Evolutionary conservation across 2,797 vertebrate species (phyloP).

Genomic region (Sebastes iracundus): DNA sequence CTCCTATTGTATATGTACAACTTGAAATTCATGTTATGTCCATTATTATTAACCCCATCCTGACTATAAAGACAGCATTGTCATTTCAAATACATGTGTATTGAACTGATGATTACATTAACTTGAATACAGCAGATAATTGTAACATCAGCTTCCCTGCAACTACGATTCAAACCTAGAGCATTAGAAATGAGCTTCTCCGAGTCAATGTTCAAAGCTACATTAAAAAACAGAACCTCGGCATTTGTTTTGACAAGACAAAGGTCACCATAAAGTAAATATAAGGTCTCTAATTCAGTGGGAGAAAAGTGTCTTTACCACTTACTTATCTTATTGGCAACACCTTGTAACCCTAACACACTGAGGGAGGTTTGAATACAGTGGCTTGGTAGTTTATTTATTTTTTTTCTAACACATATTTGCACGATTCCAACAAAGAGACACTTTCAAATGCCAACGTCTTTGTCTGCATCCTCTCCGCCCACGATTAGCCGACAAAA

Average conservation of each 20-base stretch:
- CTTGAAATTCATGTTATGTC: rapidly evolving
- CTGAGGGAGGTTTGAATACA: background rate
- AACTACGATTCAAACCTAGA: too few species aligned
- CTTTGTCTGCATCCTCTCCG: background rate
- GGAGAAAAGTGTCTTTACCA: background rate
- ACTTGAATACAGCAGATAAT: background rate
- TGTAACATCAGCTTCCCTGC: background rate
- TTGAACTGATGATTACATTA: background rate
- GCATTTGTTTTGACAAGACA: background rate
- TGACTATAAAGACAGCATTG: background rate
- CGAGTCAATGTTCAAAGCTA: background rate
- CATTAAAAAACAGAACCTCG: too few species aligned
- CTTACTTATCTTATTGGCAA: background rate
- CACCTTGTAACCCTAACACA: background rate
- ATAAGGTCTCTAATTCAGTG: background rate
- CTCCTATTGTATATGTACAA: too few species aligned
- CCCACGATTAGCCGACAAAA: background rate
- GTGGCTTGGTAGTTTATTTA: too few species aligned
- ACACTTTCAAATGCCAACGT: background rate
- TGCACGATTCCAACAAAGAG: background rate
- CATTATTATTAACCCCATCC: too few species aligned
- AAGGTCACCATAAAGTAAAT: background rate
- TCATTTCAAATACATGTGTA: background rate
- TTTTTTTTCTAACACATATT: background rate
- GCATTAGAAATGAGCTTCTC: rapidly evolving